Conservation (phyloP, 2,888 invertebrate species). For the Clivina fossor region DNA sequence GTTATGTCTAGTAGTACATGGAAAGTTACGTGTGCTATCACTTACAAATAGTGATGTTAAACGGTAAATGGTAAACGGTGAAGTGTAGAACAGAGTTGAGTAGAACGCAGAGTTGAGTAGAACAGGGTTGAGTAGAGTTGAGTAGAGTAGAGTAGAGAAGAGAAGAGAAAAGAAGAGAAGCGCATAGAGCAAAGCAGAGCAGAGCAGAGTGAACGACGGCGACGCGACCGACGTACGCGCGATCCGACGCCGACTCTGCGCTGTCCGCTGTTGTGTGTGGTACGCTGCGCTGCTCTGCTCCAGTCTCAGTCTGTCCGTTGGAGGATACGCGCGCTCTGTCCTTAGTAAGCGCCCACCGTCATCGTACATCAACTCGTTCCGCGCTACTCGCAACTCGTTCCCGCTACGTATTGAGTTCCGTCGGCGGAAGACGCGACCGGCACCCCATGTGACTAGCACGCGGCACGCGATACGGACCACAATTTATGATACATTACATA, state of each 20-base stretch:
- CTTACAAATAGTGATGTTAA: too few species aligned
- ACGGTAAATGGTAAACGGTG: too few species aligned
- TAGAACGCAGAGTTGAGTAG: too few species aligned
- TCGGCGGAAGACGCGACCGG: not conserved
- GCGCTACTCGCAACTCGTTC: conserved; percentile 12
- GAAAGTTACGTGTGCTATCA: too few species aligned
- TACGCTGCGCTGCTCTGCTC: conserved; percentile 20
- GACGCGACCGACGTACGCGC: conserved; percentile 1
- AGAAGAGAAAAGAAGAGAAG: not conserved
- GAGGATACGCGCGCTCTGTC: conserved; percentile 20
- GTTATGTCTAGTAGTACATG: too few species aligned
- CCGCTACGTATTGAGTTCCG: not conserved
- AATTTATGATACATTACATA: too few species aligned
- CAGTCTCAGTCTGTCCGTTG: conserved; percentile 26
- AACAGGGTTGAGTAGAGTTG: too few species aligned
- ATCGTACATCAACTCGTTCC: not conserved
- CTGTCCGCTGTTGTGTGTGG: conserved; percentile 6
- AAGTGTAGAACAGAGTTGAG: too few species aligned
- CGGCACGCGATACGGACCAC: conserved; percentile 6
- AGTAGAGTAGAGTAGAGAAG: conserved; percentile 1
- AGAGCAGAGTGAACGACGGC: not conserved
- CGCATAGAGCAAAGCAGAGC: not conserved
- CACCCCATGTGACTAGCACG: conserved; percentile 18
- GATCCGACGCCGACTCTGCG: conserved; percentile 13
- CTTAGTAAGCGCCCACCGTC: not conserved